Base-by-base conservation (phyloP, 1,140 invertebrate species). In the Drosophila sproati region DNA sequence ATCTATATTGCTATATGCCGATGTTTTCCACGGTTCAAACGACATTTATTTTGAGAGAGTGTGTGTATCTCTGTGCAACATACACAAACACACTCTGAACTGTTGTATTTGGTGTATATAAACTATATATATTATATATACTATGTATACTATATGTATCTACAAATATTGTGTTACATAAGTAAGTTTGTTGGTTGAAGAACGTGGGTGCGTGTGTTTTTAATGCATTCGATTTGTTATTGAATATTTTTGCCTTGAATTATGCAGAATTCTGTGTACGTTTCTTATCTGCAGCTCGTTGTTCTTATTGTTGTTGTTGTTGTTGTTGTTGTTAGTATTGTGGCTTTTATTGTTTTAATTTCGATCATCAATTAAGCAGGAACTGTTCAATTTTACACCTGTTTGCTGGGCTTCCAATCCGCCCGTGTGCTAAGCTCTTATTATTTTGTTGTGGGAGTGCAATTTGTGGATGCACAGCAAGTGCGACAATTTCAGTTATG, bases 131-230 rank as follows among this genome's bases (percentile, higher is more conserved):
- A 12, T 37, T 20, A 48, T 34, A 8, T 5, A 12, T n/a, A n/a
- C n/a, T n/a, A n/a, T n/a, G n/a, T n/a, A n/a, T n/a, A n/a, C n/a
- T n/a, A n/a, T n/a, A 12, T 12, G 12, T 39, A 37, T 56, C 3
- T 43, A 55, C 20, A 56, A 41, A 12, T 67, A 37, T 59, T 3
- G 7, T 6, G 12, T 68, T 64, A 41, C 51, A 64, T 71, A 64
- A 71, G 12, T 7, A 6, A 32, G n/a, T 57, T n/a, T 41, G 48
- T 52, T 64, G n/a, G 12, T 31, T 50, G 7, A 28, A 31, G 28
- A 69, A 73, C 71, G 71, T 73, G 71, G 55, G 64, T 73, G 71
- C 71, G 71, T 73, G 71, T 73, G 63, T 43, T 73, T 73, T 73
- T 32, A 62, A 62, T 70, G 64, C 56, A 73, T 73, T 61, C 57